phyloP scores from a whole-genome alignment of 2,113 vertebrate genomes.

The Etheostoma cragini region DNA sequence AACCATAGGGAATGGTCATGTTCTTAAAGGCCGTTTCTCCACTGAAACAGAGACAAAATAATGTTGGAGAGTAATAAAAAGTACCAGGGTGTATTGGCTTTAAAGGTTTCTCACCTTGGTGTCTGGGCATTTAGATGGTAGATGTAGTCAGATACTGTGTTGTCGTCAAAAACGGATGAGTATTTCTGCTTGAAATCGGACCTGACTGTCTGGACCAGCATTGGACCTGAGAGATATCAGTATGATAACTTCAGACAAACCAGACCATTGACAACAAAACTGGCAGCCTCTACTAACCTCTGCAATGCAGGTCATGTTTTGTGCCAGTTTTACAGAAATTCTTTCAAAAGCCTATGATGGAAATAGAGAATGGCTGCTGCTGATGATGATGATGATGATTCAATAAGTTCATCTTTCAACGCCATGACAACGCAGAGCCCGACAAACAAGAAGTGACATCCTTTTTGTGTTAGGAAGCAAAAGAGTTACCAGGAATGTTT shows the following conservation, averaged over 20 bases:
- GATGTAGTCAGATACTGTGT: constrained; percentile 95
- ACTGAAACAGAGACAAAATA: constrained; percentile 71
- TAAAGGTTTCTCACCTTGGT: constrained; percentile 85
- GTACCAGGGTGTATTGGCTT: neutral
- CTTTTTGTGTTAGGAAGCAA: neutral
- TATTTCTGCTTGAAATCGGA: constrained; percentile 97
- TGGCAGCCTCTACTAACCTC: neutral
- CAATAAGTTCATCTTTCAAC: neutral
- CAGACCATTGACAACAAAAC: neutral
- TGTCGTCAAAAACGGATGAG: constrained; percentile 90
- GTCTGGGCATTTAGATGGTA: constrained; percentile 96
- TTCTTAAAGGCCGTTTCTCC: constrained; percentile 95
- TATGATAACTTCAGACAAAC: neutral
- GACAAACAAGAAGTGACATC: neutral
- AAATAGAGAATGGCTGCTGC: neutral
- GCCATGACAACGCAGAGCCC: neutral
- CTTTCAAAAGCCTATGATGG: neutral
- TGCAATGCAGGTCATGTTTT: neutral
- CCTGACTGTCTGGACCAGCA: constrained; percentile 91
- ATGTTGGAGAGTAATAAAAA: neutral
- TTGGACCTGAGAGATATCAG: constrained; percentile 84
- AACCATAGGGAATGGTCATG: constrained; percentile 95
- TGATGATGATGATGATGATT: neutral
- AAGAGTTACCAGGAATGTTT: neutral
- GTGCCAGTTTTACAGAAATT: neutral